phyloP scores from a whole-genome alignment of 2,113 vertebrate genomes.

The Aleadryas rufinucha region DNA sequence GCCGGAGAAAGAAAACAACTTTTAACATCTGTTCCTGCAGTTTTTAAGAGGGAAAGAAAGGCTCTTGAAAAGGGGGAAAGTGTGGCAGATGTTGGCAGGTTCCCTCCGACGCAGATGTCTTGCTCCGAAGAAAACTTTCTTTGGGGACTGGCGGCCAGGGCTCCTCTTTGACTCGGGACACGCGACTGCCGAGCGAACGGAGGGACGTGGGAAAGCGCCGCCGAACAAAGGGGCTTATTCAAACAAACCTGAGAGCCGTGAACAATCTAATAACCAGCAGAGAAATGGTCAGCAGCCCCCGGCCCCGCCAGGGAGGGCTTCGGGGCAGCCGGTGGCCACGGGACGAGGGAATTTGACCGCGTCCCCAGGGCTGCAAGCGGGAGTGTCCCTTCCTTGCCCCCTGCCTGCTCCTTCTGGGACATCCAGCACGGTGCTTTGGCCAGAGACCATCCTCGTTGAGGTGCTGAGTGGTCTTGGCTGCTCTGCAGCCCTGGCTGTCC shows the following conservation, averaged over 20 bases:
- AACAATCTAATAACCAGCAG: constrained; percentile 79
- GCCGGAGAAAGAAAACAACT: constrained; percentile 63
- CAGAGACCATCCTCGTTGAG: rapidly evolving
- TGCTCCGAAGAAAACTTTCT: constrained; percentile 45
- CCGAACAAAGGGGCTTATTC: constrained; percentile 84
- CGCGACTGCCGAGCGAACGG: constrained; percentile 80
- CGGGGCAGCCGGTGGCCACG: background rate
- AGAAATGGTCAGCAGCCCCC: constrained; percentile 58
- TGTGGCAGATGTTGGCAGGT: constrained; percentile 78
- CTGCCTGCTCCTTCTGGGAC: background rate
- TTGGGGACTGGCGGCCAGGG: constrained; percentile 53
- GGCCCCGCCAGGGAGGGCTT: background rate
- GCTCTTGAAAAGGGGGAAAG: constrained; percentile 30
- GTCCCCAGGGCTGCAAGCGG: background rate
- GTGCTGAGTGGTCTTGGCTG: background rate
- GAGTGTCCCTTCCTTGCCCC: background rate
- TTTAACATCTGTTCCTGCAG: constrained; percentile 74
- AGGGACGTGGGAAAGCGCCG: constrained; percentile 87
- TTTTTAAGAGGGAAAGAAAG: constrained; percentile 56
- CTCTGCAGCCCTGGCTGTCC: background rate
- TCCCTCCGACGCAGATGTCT: constrained; percentile 76
- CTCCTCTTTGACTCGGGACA: constrained; percentile 78
- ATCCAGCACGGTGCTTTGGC: rapidly evolving
- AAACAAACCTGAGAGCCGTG: constrained; percentile 82
- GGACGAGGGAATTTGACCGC: rapidly evolving